Conservation (phyloP, 1,140 invertebrate genomes). For the Batillaria attramentaria region DNA sequence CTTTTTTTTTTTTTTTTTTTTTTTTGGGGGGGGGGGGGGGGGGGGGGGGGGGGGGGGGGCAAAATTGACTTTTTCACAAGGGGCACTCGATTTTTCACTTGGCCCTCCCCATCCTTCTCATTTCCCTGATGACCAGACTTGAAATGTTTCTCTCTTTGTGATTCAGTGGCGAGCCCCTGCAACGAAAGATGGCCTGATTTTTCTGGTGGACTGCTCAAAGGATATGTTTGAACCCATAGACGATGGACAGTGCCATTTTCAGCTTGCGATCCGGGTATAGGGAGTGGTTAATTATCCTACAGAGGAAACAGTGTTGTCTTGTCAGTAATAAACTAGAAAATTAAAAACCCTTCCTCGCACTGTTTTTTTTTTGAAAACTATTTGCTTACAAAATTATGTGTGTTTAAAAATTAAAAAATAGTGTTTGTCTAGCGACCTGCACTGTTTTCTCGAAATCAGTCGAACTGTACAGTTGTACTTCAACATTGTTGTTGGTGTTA, state of each 20-base stretch:
- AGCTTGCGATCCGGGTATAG: slow-evolving; percentile 69
- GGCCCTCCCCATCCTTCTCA: too few species aligned
- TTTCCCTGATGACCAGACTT: background rate
- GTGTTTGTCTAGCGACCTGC: too few species aligned
- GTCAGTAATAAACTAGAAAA: background rate
- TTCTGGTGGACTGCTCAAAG: slow-evolving; percentile 72
- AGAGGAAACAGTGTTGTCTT: background rate
- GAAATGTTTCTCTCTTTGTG: background rate
- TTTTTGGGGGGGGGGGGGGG: too few species aligned
- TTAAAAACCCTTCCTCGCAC: background rate
- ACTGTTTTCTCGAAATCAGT: too few species aligned
- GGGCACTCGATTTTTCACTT: too few species aligned
- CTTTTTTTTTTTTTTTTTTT: too few species aligned
- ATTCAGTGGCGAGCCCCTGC: slow-evolving; percentile 1
- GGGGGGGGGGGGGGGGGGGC: too few species aligned
- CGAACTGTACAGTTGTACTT: too few species aligned
- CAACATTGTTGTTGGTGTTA: too few species aligned
- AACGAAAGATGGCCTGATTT: slow-evolving; percentile 70
- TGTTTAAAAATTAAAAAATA: background rate
- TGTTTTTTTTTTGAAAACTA: background rate
- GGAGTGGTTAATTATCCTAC: too few species aligned
- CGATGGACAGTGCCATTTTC: slow-evolving; percentile 67
- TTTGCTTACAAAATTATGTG: background rate
- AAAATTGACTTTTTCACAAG: too few species aligned
- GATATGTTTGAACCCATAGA: slow-evolving; percentile 70